Evolutionary conservation across 2,888 invertebrate genomes (phyloP).

Genomic region (Thereva nobilitata): DNA sequence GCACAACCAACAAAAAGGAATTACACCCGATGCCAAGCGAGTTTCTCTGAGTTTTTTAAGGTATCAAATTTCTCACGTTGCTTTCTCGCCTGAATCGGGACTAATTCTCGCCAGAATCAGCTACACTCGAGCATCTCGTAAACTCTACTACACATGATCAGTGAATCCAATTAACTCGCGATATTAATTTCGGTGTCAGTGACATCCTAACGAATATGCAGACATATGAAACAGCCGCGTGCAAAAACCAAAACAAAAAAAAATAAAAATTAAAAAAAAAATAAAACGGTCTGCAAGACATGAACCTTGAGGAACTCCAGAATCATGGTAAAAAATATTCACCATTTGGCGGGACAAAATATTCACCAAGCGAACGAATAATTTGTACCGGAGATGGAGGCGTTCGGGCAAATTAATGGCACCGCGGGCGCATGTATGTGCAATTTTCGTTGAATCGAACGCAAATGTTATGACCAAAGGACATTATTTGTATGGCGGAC

Average conservation of each 20-base stretch:
- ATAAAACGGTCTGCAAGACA: slow-evolving; percentile 12
- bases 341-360: slow-evolving; percentile 17
- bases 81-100: too few relatives aligned
- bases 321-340: neutral
- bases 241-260: neutral
- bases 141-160: slow-evolving; percentile 35
- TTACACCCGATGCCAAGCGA: too few relatives aligned
- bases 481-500: slow-evolving; percentile 34
- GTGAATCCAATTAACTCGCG: slow-evolving; percentile 37
- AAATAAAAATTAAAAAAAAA: slow-evolving; percentile 11
- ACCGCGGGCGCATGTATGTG: slow-evolving; percentile 33
- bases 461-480: slow-evolving; percentile 38
- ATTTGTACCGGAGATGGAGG: slow-evolving; percentile 34
- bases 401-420: slow-evolving; percentile 35
- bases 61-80: too few relatives aligned
- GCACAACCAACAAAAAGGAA: too few relatives aligned
- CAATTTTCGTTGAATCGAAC: slow-evolving; percentile 31
- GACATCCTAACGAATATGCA: slow-evolving; percentile 34
- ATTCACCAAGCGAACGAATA: slow-evolving; percentile 22
- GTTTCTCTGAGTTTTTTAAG: too few relatives aligned
- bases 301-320: neutral
- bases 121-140: slow-evolving; percentile 21
- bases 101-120: neutral
- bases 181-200: slow-evolving; percentile 36
- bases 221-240: slow-evolving; percentile 17